A percentile compares a stretch with the other conserved stretches of the same genome.
Conservation (phyloP, 2,888 invertebrate species). For the Stenotaenia linearis region DNA sequence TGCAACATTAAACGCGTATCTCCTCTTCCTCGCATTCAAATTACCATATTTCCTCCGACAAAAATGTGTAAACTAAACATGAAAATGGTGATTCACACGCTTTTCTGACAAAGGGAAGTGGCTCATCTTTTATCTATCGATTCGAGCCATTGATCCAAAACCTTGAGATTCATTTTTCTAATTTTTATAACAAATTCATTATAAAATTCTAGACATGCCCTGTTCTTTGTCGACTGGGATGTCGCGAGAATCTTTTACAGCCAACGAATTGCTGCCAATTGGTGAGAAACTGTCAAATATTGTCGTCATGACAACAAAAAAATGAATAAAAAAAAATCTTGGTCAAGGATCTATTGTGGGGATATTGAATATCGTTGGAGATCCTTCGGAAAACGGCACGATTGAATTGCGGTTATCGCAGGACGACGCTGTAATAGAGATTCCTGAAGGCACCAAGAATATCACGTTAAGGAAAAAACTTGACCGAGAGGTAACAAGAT, state of each 20-base stretch:
- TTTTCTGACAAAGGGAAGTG: background rate
- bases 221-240: constrained; percentile 21
- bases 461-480: constrained; percentile 68
- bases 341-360: constrained; percentile 46
- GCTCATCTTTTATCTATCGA: background rate
- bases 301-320: too few relatives aligned
- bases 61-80: background rate
- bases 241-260: constrained; percentile 11
- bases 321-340: too few relatives aligned
- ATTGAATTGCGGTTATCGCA: constrained; percentile 73
- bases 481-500: constrained; percentile 57
- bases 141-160: background rate
- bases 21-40: background rate
- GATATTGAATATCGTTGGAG: constrained; percentile 71
- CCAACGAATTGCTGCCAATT: constrained; percentile 8
- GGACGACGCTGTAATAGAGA: constrained; percentile 69
- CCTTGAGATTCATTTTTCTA: background rate
- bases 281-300: too few relatives aligned
- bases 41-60: background rate
- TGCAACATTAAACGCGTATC: background rate
- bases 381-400: constrained; percentile 64
- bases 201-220: background rate
- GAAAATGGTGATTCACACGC: background rate
- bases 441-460: constrained; percentile 71
- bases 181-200: background rate